Evolutionary conservation across 2,888 invertebrate species (phyloP), one percentile per base, ranked within the genome.

Genomic region (Troides helena): DNA sequence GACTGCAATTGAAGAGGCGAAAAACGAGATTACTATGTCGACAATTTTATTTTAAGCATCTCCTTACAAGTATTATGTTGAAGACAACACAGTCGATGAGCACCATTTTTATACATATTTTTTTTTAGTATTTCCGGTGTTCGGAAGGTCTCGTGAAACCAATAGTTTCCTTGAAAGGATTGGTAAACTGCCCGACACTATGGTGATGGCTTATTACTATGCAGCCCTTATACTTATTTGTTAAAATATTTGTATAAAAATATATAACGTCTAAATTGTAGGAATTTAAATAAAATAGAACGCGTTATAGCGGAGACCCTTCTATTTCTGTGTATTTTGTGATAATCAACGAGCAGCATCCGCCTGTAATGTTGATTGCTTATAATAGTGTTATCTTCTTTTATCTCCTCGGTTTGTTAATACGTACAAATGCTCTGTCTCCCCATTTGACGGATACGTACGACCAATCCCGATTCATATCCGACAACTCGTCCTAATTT

Each of bases 251-350:
- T 46, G 1, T 46, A 46, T 46, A 58, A 25, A 58, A n/a, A 58
- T 58, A 58, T 10, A 23, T 23, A 58, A 14, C 10, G 5, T 58
- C 23, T 7, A 23, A 58, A 58, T 10, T 2, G 59, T 65, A 88
- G 89, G 88, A 89, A 87, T 87, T 85, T 84, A 81, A 77, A 76
- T 79, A 85, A 87, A 87, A 83, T 88, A 81, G 86, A 84, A 79
- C 87, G 81, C 59, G 39, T 67, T 71, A 50, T 67, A 65, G 36
- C 67, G 62, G 57, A 61, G 63, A 82, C 76, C 78, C 79, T 80
- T 87, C 88, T 90, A 89, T 90, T 89, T 90, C 79, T 82, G 85
- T 84, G 17, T 39, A 39, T 39, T 30, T 76, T 53, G 76, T 80
- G 73, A 74, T 75, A 80, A 81, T 78, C 79, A 78, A 80, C 80